These are phyloP conservation scores for Tanytarsus gracilentus DNA, from an alignment of 2,888 invertebrate species.

Conservation along the genomic window DNA sequence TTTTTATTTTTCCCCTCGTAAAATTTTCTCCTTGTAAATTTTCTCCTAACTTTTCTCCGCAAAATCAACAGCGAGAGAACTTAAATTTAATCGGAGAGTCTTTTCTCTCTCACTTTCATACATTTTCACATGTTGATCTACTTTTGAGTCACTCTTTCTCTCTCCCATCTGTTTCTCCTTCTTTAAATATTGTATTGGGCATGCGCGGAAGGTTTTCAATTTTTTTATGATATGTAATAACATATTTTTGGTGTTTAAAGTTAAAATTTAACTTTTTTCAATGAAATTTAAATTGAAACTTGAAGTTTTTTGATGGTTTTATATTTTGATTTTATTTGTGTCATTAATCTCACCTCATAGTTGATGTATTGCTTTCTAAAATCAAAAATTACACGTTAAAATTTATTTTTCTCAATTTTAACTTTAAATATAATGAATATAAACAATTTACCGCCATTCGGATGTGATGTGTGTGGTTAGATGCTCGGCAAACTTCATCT, in stretches of 20 bases:
- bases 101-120: not conserved
- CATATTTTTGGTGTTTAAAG: not conserved
- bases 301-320: not conserved
- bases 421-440: not conserved
- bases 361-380: constrained; percentile 67
- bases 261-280: not conserved
- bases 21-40: not conserved
- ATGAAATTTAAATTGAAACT: not conserved
- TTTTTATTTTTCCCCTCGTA: not conserved
- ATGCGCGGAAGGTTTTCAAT: constrained; percentile 17
- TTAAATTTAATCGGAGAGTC: not conserved
- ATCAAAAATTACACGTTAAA: not conserved
- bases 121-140: not conserved
- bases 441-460: constrained; percentile 55
- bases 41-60: not conserved
- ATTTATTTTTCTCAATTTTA: not conserved
- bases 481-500: constrained; percentile 87
- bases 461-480: constrained; percentile 81
- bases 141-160: not conserved
- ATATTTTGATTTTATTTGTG: not conserved
- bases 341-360: constrained; percentile 51
- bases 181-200: not conserved
- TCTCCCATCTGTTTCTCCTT: not conserved
- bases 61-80: not conserved
- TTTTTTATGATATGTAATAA: not conserved